phyloP scores from a whole-genome alignment of 2,113 vertebrate species.

The Damaliscus lunatus region DNA sequence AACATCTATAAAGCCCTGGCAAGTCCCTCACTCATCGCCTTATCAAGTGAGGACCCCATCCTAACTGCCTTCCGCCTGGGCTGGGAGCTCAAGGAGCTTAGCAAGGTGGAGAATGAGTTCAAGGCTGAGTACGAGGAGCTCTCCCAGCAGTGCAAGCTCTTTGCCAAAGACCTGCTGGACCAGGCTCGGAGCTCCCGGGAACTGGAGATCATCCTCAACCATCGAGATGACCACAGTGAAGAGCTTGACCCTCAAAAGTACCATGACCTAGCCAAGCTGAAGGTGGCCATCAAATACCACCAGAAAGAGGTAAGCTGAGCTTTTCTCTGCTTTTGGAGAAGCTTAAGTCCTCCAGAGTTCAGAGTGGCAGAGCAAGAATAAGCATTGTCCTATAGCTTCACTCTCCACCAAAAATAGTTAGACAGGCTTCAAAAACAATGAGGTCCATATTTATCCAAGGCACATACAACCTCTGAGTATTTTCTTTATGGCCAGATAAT shows the following conservation, averaged over 20 bases:
- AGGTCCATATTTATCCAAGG: background rate
- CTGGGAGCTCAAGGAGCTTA: conserved; percentile 98
- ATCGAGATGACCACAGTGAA: conserved; percentile 95
- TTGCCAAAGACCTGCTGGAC: conserved; percentile 97
- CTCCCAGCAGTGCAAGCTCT: conserved; percentile 97
- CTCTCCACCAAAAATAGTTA: background rate
- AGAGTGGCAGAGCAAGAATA: background rate
- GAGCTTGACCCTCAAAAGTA: conserved; percentile 94
- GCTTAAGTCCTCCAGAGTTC: background rate
- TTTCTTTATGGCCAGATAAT: background rate
- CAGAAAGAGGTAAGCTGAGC: conserved; percentile 94
- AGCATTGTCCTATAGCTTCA: background rate
- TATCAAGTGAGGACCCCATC: conserved; percentile 92
- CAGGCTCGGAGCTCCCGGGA: conserved; percentile 96
- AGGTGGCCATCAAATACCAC: conserved; percentile 99
- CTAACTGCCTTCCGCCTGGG: conserved; percentile 96
- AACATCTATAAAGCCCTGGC: conserved; percentile 98
- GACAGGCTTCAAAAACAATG: background rate
- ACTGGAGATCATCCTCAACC: conserved; percentile 97
- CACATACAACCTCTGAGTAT: background rate
- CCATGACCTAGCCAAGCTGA: conserved; percentile 96
- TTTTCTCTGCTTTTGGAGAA: conserved; percentile 1
- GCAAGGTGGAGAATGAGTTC: conserved; percentile 99
- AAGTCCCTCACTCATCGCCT: conserved; percentile 95
- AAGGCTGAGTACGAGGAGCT: conserved; percentile 99